phyloP scores from a whole-genome alignment of 2,113 vertebrate species.

The Psilopsiagon aurifrons region DNA sequence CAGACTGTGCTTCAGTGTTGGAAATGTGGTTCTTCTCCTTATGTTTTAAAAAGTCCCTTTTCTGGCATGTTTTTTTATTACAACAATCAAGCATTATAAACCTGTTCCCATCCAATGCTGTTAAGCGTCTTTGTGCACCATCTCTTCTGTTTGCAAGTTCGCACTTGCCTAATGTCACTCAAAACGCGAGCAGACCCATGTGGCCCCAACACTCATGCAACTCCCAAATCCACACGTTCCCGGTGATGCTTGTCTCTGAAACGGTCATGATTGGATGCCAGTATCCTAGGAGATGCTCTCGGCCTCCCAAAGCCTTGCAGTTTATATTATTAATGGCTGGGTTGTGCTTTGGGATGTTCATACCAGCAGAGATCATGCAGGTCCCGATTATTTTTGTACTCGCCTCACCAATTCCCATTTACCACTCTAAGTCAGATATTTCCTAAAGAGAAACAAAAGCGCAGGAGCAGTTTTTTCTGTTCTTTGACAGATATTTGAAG shows the following conservation, averaged over 20 bases:
- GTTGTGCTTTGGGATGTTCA: not conserved
- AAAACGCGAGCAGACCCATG: not conserved
- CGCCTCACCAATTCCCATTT: not conserved
- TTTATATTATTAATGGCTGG: slow-evolving; percentile 34
- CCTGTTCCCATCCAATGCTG: not conserved
- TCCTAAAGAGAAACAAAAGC: not conserved
- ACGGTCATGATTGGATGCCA: not conserved
- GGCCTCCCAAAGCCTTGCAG: not conserved
- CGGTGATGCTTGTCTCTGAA: fast-evolving
- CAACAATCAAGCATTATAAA: not conserved
- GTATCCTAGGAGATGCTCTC: not conserved
- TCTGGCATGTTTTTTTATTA: not conserved
- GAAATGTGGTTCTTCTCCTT: not conserved
- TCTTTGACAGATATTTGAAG: not conserved
- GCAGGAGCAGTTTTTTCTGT: not conserved
- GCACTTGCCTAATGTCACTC: not conserved
- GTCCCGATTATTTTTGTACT: slow-evolving; percentile 41
- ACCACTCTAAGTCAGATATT: not conserved
- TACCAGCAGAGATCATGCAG: not conserved
- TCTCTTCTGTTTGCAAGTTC: not conserved
- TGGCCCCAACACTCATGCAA: fast-evolving
- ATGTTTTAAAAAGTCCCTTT: not conserved
- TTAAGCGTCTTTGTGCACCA: not conserved
- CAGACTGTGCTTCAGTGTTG: not conserved
- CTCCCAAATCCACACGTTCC: not conserved